Conservation (phyloP, 2,888 invertebrate genomes). For the Catocala nupta region DNA sequence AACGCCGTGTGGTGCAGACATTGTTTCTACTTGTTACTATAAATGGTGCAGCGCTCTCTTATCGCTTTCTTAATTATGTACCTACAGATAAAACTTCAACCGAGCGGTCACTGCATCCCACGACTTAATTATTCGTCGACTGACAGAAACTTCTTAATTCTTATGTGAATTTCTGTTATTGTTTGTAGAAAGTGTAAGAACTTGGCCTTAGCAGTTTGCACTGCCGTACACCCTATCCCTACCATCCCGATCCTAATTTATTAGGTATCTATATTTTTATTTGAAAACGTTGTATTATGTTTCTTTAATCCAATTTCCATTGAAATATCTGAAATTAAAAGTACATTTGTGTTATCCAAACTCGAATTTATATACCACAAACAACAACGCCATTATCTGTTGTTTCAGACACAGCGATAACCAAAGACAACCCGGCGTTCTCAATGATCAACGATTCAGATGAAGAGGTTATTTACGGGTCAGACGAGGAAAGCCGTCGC, state of each 20-base stretch:
- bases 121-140: slow-evolving; percentile 4
- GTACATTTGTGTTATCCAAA: not conserved
- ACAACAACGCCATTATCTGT: slow-evolving; percentile 56
- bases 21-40: slow-evolving; percentile 4
- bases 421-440: slow-evolving; percentile 98
- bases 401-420: slow-evolving; percentile 93
- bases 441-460: slow-evolving; percentile 99
- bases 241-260: not conserved
- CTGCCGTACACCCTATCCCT: not conserved
- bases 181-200: slow-evolving; percentile 13
- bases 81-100: slow-evolving; percentile 6
- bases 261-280: not conserved
- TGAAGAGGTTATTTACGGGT: slow-evolving; percentile 98
- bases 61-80: slow-evolving; percentile 10
- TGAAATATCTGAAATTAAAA: not conserved
- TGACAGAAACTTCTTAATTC: slow-evolving; percentile 6
- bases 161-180: slow-evolving; percentile 10
- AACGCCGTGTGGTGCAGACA: slow-evolving; percentile 6
- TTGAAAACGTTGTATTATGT: not conserved
- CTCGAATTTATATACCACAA: not conserved
- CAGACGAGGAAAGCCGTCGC: slow-evolving; percentile 94
- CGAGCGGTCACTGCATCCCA: slow-evolving; percentile 13
- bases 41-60: slow-evolving; percentile 5
- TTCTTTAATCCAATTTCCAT: not conserved
- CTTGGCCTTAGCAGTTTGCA: slow-evolving; percentile 1